phyloP scores from a whole-genome alignment of 2,113 vertebrate species.

The Stigmatopora nigra region DNA sequence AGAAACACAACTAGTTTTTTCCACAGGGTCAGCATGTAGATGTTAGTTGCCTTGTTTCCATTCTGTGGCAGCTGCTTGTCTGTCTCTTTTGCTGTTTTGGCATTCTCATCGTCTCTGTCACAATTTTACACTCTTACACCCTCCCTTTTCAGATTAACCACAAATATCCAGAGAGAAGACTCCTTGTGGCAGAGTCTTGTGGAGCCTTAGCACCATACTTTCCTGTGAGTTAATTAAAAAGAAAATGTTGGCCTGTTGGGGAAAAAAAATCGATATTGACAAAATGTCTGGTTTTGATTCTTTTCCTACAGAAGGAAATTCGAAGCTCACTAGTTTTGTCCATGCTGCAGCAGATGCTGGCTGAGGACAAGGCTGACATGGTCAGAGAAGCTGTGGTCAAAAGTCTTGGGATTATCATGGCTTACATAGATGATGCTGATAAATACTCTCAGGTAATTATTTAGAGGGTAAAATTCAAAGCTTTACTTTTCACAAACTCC shows the following conservation, averaged over 20 bases:
- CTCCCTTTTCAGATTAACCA: conserved; percentile 84
- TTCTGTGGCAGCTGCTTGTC: conserved; percentile 46
- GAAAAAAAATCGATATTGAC: background rate
- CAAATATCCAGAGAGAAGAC: conserved; percentile 95
- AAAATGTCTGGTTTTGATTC: background rate
- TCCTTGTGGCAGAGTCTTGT: conserved; percentile 95
- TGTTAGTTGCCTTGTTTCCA: conserved; percentile 50
- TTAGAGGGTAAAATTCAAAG: background rate
- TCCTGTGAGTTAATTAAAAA: conserved; percentile 73
- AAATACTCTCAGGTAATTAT: conserved; percentile 90
- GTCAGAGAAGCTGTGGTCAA: conserved; percentile 98
- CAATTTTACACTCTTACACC: conserved; percentile 20
- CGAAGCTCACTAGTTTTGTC: conserved; percentile 95
- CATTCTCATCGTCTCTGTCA: conserved; percentile 16
- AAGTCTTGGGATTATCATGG: conserved; percentile 97
- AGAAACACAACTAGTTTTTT: conserved; percentile 50
- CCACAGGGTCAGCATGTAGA: conserved; percentile 61
- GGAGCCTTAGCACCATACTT: conserved; percentile 94
- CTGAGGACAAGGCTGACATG: conserved; percentile 96
- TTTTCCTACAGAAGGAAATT: conserved; percentile 86
- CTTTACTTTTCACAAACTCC: background rate
- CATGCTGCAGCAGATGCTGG: conserved; percentile 97
- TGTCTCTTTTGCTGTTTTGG: conserved; percentile 26
- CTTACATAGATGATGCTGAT: conserved; percentile 94
- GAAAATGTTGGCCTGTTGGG: background rate